phyloP scores from a whole-genome alignment of 2,113 vertebrate species.

The Entomyzon cyanotis region DNA sequence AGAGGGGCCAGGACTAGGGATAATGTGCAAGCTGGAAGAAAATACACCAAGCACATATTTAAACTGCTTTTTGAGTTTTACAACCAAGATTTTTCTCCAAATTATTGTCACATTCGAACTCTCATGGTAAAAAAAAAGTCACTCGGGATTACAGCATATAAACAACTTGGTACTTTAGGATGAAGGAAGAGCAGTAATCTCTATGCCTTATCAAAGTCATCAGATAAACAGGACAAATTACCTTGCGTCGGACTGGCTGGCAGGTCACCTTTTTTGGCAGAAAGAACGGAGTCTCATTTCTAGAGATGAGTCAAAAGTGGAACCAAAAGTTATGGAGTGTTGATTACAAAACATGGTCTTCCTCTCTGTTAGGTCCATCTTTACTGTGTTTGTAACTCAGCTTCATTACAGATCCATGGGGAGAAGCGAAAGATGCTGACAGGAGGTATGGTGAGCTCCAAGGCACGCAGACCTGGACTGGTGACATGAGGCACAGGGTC shows the following conservation, averaged over 20 bases:
- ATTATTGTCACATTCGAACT: neutral
- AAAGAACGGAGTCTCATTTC: conserved; percentile 27
- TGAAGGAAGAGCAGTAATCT: conserved; percentile 23
- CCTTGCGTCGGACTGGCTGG: conserved; percentile 43
- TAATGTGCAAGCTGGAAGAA: conserved; percentile 13
- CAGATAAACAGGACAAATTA: conserved; percentile 51
- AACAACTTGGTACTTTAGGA: neutral
- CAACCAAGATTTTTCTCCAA: neutral
- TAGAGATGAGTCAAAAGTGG: conserved; percentile 53
- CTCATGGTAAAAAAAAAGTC: neutral
- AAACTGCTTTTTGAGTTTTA: conserved; percentile 13
- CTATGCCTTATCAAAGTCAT: conserved; percentile 25
- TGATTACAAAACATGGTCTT: neutral
- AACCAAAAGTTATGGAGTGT: neutral
- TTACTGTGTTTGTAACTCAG: neutral
- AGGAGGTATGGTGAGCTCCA: neutral
- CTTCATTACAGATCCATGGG: neutral
- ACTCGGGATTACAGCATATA: neutral
- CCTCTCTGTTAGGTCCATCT: neutral
- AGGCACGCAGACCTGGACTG: fast-evolving
- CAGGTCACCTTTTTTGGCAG: conserved; percentile 31
- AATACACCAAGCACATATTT: neutral
- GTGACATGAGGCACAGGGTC: neutral
- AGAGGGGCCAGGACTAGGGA: conserved; percentile 33
- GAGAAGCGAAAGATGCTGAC: neutral